Evolutionary conservation across 2,888 invertebrate genomes (phyloP).

Genomic region (Hymenopus coronatus): DNA sequence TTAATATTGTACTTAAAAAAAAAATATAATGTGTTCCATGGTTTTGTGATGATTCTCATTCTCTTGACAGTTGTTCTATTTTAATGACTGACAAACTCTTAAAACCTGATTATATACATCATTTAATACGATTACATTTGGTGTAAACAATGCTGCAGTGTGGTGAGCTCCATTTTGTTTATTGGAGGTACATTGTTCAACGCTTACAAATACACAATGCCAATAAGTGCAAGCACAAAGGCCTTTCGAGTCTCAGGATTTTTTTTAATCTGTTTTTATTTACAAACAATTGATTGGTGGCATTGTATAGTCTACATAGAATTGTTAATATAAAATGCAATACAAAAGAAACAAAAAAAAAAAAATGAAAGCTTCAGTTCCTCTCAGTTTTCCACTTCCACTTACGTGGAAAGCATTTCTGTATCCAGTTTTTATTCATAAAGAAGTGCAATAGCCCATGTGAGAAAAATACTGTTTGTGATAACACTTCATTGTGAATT

Average conservation of each 20-base stretch:
- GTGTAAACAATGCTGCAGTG: neutral
- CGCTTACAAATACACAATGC: neutral
- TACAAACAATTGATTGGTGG: conserved; percentile 12
- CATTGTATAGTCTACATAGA: conserved; percentile 14
- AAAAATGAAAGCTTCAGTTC: neutral
- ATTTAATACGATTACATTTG: no score
- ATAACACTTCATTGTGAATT: neutral
- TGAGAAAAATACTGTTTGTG: neutral
- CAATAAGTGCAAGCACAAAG: conserved; percentile 8
- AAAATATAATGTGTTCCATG: neutral
- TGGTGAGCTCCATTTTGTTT: neutral
- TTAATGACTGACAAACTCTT: neutral
- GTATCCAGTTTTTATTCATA: neutral
- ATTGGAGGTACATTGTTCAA: neutral
- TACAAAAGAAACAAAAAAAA: neutral
- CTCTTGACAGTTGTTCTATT: neutral
- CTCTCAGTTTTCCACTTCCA: neutral
- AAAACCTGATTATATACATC: neutral
- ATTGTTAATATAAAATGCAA: conserved; percentile 4
- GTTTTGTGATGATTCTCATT: neutral
- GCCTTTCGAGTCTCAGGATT: conserved; percentile 25
- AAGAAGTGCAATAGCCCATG: conserved; percentile 3
- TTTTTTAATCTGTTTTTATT: neutral
- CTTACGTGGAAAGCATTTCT: neutral
- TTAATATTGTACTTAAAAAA: neutral